phyloP scores from a whole-genome alignment of 2,113 vertebrate species.

The Grantiella picta region DNA sequence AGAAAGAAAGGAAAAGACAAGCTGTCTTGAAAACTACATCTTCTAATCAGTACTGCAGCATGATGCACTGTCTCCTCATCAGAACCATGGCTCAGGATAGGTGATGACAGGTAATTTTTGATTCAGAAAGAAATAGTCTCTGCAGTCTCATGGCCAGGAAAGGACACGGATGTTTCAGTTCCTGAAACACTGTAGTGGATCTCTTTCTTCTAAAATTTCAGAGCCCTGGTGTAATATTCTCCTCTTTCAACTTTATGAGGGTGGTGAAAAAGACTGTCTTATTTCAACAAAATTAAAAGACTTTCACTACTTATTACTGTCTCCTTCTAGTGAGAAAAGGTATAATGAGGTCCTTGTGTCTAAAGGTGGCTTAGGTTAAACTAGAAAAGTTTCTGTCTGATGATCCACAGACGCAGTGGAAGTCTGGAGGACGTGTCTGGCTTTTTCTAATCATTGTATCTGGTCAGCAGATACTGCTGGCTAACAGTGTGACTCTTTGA shows the following conservation, averaged over 20 bases:
- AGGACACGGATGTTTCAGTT: background rate
- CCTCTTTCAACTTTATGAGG: background rate
- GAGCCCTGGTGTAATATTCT: background rate
- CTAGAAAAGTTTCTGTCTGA: background rate
- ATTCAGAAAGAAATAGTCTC: conserved; percentile 19
- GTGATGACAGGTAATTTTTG: conserved; percentile 64
- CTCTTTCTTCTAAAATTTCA: background rate
- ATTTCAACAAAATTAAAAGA: background rate
- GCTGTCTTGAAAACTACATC: conserved; percentile 19
- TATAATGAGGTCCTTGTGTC: background rate
- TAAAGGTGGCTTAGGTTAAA: background rate
- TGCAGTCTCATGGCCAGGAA: conserved; percentile 44
- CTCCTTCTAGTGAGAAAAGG: background rate
- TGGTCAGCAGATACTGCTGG: background rate
- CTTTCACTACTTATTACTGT: background rate
- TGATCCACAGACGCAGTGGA: background rate
- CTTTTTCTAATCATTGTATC: background rate
- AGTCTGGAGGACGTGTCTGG: background rate
- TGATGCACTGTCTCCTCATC: background rate
- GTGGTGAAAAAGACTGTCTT: background rate
- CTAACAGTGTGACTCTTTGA: background rate
- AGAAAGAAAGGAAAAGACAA: background rate
- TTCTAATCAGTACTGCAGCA: conserved; percentile 19
- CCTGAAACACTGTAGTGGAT: background rate
- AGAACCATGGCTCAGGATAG: background rate